Evolutionary conservation across 2,888 invertebrate species (phyloP), one percentile per base, ranked within the genome.

Genomic region (Patella depressa): DNA sequence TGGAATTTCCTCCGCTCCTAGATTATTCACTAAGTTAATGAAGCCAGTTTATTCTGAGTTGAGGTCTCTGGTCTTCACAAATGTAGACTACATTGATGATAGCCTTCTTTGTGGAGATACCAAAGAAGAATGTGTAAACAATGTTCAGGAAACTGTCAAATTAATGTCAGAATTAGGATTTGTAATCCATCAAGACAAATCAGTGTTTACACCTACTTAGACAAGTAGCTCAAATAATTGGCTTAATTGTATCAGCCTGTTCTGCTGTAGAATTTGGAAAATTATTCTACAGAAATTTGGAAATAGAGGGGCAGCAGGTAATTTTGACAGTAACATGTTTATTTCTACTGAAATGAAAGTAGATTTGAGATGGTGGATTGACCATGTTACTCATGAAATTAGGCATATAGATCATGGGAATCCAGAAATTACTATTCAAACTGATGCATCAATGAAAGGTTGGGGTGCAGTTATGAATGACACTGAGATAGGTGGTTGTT

Each of bases 361-460:
- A 65, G 19, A 65, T 19, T 19, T 65, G n/a, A 65, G 11, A 65
- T 65, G 65, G 65, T 65, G 65, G 65, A 65, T 65, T 19, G 65
- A 65, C 12, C n/a, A 65, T 17, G 19, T 65, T 65, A 7, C 9
- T 7, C 12, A 65, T 15, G 9, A 17, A 65, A 65, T 19, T 5
- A 65, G 65, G 19, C n/a, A 15, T 19, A 65, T 65, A 19, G 65
- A 19, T 19, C 65, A 19, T 9, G 5, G n/a, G 9, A 65, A n/a
- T 57, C 19, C 65, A 19, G 65, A 65, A 65, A 65, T 65, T 17
- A 65, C 65, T n/a, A 65, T 65, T 19, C 9, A 19, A 65, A 65
- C 65, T 19, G 65, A 65, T 65, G 65, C 19, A 9, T 19, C n/a
- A 19, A 19, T 65, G 65, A 19, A n/a, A 19, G 65, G 65, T n/a